Conservation (phyloP, 2,113 vertebrate species). For the Terrapene triunguis region DNA sequence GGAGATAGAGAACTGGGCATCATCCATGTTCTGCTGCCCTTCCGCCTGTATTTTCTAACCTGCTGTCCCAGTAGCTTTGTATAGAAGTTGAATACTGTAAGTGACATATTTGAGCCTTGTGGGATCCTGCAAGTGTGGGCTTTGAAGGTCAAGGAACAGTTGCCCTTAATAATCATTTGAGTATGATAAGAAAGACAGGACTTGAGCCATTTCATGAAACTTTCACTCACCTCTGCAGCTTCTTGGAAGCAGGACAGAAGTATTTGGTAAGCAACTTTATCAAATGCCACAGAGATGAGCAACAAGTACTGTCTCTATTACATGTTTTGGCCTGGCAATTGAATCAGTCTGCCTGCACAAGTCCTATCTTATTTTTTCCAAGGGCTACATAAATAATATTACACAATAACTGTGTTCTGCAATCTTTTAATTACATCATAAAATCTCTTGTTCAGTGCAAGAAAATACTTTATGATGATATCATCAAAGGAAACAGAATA, state of each 20-base stretch:
- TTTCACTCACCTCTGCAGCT: background rate
- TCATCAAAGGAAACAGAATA: conserved; percentile 13
- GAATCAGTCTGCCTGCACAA: background rate
- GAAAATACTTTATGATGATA: background rate
- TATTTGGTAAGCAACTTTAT: accelerated
- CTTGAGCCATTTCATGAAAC: background rate
- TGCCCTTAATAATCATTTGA: background rate
- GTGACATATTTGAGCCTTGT: background rate
- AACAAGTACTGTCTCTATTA: accelerated
- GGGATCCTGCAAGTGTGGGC: background rate
- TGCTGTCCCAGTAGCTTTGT: background rate
- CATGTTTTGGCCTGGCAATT: background rate
- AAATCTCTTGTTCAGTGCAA: conserved; percentile 6
- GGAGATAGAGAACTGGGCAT: accelerated
- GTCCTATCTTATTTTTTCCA: background rate
- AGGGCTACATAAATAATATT: background rate
- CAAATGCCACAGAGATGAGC: background rate
- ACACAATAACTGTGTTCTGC: background rate
- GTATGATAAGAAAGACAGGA: background rate
- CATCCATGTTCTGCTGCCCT: background rate
- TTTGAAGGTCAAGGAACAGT: background rate
- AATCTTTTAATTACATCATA: conserved; percentile 9
- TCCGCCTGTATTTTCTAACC: background rate
- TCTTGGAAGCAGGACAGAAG: background rate
- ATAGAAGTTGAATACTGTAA: background rate